A percentile compares a stretch with the other conserved stretches of the same genome.
phyloP scores from a whole-genome alignment of 1,140 invertebrate species.

The Hycleus cichorii region DNA sequence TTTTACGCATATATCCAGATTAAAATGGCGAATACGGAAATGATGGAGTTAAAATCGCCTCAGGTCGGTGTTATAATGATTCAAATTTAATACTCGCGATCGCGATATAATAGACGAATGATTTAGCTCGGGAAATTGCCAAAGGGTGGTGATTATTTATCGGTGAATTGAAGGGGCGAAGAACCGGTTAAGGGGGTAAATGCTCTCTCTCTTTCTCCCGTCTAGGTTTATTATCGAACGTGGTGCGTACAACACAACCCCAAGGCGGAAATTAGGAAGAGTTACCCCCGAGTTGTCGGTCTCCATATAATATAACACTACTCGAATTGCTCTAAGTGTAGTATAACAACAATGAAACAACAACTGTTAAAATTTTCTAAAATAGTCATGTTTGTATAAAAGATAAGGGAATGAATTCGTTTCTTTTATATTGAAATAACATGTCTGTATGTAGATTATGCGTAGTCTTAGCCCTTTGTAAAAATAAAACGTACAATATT shows the following conservation, averaged over 20 bases:
- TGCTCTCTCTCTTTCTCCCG: background rate
- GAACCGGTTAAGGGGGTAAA: too few species aligned
- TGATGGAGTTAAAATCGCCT: too few species aligned
- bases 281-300: background rate
- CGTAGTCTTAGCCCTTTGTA: constrained; percentile 12
- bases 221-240: constrained; percentile 5
- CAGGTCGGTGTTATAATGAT: too few species aligned
- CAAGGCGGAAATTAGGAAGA: constrained; percentile 8
- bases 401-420: too few species aligned
- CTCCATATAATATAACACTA: background rate
- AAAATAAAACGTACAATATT: constrained; percentile 14
- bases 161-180: background rate
- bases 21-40: too few species aligned
- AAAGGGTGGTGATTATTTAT: constrained; percentile 10
- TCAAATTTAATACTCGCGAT: background rate
- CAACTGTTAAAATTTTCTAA: too few species aligned
- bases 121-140: constrained; percentile 14
- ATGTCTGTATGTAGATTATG: background rate
- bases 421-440: too few species aligned
- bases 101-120: constrained; percentile 10
- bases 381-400: too few species aligned
- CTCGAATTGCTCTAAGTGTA: too few species aligned
- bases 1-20: too few species aligned
- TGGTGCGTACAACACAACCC: too few species aligned
- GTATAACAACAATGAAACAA: too few species aligned